phyloP scores from a whole-genome alignment of 53 echinoderm and acorn worm genomes.

The Echinometra lucunter region DNA sequence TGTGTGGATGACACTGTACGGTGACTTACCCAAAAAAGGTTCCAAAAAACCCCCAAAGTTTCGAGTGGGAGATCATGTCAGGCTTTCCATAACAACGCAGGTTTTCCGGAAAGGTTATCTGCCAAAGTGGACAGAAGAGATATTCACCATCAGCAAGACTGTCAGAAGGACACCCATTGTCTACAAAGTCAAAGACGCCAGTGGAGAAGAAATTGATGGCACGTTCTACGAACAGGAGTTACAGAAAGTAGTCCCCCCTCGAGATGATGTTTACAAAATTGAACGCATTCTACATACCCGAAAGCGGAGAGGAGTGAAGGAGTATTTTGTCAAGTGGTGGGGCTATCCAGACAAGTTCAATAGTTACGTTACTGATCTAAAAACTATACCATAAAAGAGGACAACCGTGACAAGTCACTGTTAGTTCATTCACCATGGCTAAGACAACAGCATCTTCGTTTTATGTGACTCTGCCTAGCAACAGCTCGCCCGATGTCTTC shows the following conservation, averaged over 20 bases:
- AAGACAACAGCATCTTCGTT: constrained; percentile 60
- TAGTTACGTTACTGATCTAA: too few species aligned
- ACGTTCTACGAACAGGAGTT: constrained; percentile 79
- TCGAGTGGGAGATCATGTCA: constrained; percentile 61
- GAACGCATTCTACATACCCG: constrained; percentile 57
- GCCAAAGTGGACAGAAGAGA: constrained; percentile 80
- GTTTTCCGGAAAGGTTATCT: constrained; percentile 82
- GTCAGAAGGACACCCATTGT: constrained; percentile 53
- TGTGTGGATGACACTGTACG: constrained; percentile 71
- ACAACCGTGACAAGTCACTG: too few species aligned
- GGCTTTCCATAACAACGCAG: constrained; percentile 63
- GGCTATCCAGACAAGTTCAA: constrained; percentile 51
- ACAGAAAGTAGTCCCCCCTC: constrained; percentile 57
- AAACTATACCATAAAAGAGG: too few species aligned
- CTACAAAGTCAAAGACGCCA: constrained; percentile 68
- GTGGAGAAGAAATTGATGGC: constrained; percentile 70
- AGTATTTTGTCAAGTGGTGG: constrained; percentile 69
- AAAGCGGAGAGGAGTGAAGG: constrained; percentile 10
- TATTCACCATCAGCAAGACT: constrained; percentile 67
- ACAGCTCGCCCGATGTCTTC: constrained; percentile 61
- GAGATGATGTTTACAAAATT: constrained; percentile 54
- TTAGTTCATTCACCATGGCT: constrained; percentile 30
- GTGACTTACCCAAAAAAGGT: neutral
- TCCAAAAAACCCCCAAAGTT: neutral
- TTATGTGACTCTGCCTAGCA: constrained; percentile 70